Base-by-base conservation (phyloP, 2,113 vertebrate species). In the Myodes glareolus region DNA sequence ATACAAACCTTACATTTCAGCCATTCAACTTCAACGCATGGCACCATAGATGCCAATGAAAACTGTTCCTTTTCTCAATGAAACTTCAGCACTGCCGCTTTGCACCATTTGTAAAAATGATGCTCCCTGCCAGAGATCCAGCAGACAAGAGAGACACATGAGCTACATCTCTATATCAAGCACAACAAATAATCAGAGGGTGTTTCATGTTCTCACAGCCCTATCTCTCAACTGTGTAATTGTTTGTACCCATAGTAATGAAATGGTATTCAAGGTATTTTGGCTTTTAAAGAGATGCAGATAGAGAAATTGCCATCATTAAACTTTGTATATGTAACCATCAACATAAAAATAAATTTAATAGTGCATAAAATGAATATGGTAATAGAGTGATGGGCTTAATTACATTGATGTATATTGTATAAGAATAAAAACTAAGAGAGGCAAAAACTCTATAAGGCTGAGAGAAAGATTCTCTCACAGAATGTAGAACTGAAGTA, bases 331-430 rank as follows among this genome's bases (percentile, higher is more conserved):
- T 93, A 33, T 91, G 55, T 70, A 77, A 77, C 67, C n/a, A 91
- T 65, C 16, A 33, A 25, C 52, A 77, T 88, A 88, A 72, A 94
- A 94, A 90, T 89, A 90, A 97, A 91, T 72, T 93, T 88, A 93
- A 91, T 91, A 93, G 85, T 88, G 87, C 91, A 93, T 91, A 91
- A 95, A 95, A 47, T 94, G 82, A 61, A 76, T 73, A 91, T 65
- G 13, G n/a, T 88, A 96, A 77, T 87, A 77, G 81, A 72, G 17
- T 92, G 89, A 93, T 90, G 76, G n/a, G 13, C 86, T 93, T 90
- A 72, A 91, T 76, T 97, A 65, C 27, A 73, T 88, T 70, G 80
- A 88, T 84, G 13, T 39, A 31, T 84, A 80, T 39, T 50, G 42
- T 92, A n/a, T 33, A 81, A 81, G 58, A 47, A 50, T 45, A 19